Percentiles rank a stretch among this genome's conserved stretches.
These are phyloP conservation scores for Orthonevra nobilis DNA, from an alignment of 2,888 invertebrate species.

Conservation along the genomic window DNA sequence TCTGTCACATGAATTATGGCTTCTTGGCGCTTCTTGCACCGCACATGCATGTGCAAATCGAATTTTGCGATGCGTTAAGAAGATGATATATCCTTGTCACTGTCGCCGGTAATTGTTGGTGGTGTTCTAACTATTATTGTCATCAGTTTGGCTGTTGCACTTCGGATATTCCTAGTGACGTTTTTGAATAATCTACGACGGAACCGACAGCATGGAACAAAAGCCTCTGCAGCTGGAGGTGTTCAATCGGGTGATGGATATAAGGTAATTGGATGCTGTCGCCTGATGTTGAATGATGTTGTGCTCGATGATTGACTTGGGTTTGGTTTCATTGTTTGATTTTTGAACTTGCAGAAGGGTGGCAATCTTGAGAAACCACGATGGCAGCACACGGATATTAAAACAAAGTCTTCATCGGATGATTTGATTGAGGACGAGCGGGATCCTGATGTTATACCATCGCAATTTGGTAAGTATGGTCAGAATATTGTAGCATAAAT, in stretches of 20 bases:
- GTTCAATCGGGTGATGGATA: conserved; percentile 78
- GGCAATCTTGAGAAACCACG: conserved; percentile 79
- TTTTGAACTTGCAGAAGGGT: conserved; percentile 71
- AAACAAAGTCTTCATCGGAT: conserved; percentile 78
- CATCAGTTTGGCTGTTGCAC: conserved; percentile 79
- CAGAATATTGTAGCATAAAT: too few species aligned
- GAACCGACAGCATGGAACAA: conserved; percentile 79
- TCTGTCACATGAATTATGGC: conserved; percentile 37
- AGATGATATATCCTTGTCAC: conserved; percentile 78
- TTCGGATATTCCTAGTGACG: conserved; percentile 79
- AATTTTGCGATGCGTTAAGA: conserved; percentile 72
- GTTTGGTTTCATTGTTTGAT: conserved; percentile 16
- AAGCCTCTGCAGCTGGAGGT: conserved; percentile 77
- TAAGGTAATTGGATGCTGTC: conserved; percentile 75
- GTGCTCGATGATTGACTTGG: too few species aligned
- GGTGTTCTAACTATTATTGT: conserved; percentile 80
- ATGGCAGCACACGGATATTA: conserved; percentile 81
- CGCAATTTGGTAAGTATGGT: conserved; percentile 86
- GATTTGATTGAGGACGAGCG: conserved; percentile 79
- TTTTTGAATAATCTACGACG: conserved; percentile 79
- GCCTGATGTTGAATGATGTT: conserved; percentile 25
- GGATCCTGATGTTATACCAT: conserved; percentile 88
- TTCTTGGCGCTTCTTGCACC: conserved; percentile 4
- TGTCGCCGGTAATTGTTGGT: conserved; percentile 80
- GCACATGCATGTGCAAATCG: background rate